phyloP scores from a whole-genome alignment of 1,140 invertebrate species.

The Tenebrio molitor region DNA sequence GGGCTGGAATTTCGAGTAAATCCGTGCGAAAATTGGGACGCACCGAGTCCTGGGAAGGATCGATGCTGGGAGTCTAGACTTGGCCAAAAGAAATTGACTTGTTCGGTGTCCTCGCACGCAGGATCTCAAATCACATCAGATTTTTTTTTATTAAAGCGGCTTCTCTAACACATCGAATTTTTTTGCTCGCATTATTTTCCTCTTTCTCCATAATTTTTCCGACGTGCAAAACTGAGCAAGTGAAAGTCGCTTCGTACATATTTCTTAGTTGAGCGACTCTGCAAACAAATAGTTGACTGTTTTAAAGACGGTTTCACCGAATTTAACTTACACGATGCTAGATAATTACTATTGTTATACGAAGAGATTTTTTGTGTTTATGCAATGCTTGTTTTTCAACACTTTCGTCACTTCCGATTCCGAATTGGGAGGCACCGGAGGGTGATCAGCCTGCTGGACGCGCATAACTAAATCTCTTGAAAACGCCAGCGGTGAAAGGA shows the following conservation, averaged over 20 bases:
- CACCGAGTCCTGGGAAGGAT: constrained; percentile 11
- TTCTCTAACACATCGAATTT: neutral
- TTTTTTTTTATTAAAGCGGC: no score
- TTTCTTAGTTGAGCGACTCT: neutral
- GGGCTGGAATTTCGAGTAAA: constrained; percentile 7
- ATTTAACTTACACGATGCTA: neutral
- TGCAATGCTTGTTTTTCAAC: neutral
- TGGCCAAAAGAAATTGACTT: neutral
- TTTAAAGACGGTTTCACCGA: constrained; percentile 3
- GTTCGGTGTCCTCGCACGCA: neutral
- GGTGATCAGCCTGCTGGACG: no score
- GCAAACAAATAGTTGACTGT: neutral
- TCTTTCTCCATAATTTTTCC: neutral
- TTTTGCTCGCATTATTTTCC: neutral
- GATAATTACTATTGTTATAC: neutral
- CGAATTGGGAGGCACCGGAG: no score
- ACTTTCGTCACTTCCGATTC: neutral
- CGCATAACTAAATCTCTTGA: no score
- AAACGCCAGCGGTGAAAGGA: no score
- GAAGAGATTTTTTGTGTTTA: neutral
- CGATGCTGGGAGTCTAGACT: constrained; percentile 27
- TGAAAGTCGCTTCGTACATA: neutral
- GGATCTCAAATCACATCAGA: neutral
- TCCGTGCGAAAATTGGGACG: constrained; percentile 25
- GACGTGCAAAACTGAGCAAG: constrained; percentile 1